Base-by-base conservation (phyloP, 2,888 invertebrate species). In the Nemapogon koenigi region DNA sequence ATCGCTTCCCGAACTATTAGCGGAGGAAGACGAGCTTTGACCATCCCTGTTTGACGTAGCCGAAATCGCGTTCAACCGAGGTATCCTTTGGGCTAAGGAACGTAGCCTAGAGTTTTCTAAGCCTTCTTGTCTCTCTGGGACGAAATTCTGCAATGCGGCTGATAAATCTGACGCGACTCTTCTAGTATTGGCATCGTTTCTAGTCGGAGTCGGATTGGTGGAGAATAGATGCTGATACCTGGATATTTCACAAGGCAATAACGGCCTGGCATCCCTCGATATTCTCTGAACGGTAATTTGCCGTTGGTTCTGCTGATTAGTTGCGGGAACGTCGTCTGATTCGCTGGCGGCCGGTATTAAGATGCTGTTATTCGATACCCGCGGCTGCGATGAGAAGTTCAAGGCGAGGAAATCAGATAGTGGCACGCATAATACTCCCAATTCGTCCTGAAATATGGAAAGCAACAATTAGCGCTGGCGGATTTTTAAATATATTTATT, bases 221-320 rank as follows among this genome's bases (percentile, higher is more conserved):
- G 66, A 52, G 43, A 76, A 72, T 71, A 78, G 70, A 46, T 78
- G 75, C 37, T 73, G 73, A 48, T 71, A 66, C 36, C 76, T 66
- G 8, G 80, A 70, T 39, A 84, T 63, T 49, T 85, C 84, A 25
- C 66, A 62, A 0, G 80, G 65, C 16, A 78, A 59, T 4, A 84
- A 49, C 2, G 82, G 81, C 30, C 83, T 52, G 0, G 83, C 83
- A 48, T 84, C 84, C 13, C 82, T 62, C 3, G 81, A 82, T 15
- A 84, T 72, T 40, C 81, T 59, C 43, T 83, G 83, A 6, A 84
- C 81, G 1, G 83, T 78, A 43, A 83, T 81, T 43, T 82, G 83
- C 2, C 79, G 57, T 40, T 59, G 66, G 53, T 7, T 49, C 49
- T 27, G 50, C 11, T 10, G 49, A 26, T 47, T 49, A 26, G 53